Conservation (phyloP, 2,113 vertebrate genomes). For the Tachycineta bicolor region DNA sequence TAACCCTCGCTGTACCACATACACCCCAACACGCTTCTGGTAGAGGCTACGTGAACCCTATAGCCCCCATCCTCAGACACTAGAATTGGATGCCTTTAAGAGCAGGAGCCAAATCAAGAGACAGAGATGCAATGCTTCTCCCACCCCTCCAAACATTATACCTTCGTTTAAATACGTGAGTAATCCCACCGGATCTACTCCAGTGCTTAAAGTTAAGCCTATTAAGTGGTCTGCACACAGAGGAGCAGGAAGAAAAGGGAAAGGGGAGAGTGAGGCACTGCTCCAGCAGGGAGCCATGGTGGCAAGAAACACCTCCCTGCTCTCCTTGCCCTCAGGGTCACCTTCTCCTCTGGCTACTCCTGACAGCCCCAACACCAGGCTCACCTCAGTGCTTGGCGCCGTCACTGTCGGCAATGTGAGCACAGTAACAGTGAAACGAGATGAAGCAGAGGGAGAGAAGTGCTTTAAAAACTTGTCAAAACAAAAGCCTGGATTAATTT, state of each 20-base stretch:
- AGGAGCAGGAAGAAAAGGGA: not conserved
- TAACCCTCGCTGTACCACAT: fast-evolving
- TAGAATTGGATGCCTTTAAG: not conserved
- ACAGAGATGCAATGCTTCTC: fast-evolving
- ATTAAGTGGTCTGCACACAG: not conserved
- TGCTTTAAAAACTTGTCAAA: not conserved
- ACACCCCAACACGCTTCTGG: not conserved
- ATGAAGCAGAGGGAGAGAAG: fast-evolving
- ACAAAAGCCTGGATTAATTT: not conserved
- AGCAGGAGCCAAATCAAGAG: not conserved
- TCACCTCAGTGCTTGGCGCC: fast-evolving
- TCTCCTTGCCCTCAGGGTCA: not conserved
- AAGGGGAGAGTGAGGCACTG: not conserved
- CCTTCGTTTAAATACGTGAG: not conserved
- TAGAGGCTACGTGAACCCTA: not conserved
- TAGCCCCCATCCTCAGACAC: not conserved
- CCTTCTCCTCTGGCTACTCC: not conserved
- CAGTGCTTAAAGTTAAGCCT: not conserved
- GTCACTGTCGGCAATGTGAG: not conserved
- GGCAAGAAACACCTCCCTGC: not conserved
- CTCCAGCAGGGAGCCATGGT: fast-evolving
- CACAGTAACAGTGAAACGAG: fast-evolving
- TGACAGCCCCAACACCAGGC: fast-evolving
- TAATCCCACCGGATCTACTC: not conserved
- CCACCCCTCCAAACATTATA: not conserved